phyloP scores from a whole-genome alignment of 2,888 invertebrate species.

The Balanococcus diminutus region DNA sequence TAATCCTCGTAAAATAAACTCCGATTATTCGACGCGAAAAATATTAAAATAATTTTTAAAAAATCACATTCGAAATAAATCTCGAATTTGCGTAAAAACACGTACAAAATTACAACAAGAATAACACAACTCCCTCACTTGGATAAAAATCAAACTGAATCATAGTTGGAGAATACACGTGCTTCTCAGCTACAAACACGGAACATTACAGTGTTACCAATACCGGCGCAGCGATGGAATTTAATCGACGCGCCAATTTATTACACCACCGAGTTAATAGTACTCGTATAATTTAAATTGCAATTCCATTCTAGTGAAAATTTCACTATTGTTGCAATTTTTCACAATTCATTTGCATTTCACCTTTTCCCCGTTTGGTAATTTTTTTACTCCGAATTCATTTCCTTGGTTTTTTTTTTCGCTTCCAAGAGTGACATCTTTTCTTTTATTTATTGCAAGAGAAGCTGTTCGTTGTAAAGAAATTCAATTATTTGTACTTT shows the following conservation, averaged over 20 bases:
- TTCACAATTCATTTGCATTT: conserved; percentile 1
- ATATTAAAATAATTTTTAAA: background rate
- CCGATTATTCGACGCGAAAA: background rate
- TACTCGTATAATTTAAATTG: conserved; percentile 2
- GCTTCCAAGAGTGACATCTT: background rate
- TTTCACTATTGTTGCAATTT: background rate
- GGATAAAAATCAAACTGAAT: background rate
- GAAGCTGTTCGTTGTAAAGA: background rate
- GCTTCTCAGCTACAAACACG: background rate
- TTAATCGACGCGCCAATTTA: background rate
- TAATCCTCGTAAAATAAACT: background rate
- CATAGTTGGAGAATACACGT: background rate
- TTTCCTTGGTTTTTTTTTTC: background rate
- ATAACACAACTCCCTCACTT: background rate
- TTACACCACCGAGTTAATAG: too few species aligned
- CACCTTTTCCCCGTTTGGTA: background rate
- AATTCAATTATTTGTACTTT: conserved; percentile 13
- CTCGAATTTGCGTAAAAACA: background rate
- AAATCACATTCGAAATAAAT: too few species aligned
- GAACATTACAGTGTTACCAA: background rate
- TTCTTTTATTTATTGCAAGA: conserved; percentile 22
- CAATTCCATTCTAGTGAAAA: background rate
- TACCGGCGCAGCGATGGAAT: background rate
- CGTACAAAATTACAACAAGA: background rate
- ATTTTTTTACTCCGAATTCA: background rate